These are phyloP conservation scores for Parazoanthus swiftii DNA, from an alignment of 92 coral and sea anemone species.

Conservation along the genomic window DNA sequence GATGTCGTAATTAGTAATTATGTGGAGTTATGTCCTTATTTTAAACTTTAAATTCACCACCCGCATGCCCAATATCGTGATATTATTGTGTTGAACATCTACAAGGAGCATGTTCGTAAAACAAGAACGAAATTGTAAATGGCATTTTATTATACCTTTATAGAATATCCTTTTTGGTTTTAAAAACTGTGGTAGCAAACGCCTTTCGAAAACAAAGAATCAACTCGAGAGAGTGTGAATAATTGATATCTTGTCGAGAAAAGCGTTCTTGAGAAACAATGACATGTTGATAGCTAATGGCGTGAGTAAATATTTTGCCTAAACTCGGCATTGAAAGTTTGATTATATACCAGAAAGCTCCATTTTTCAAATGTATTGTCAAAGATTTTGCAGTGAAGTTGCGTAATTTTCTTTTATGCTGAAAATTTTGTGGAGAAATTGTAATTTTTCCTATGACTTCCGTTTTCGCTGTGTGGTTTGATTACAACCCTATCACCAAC, in stretches of 20 bases:
- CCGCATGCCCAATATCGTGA: background rate
- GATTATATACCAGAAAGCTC: background rate
- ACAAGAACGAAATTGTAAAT: background rate
- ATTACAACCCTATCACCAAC: background rate
- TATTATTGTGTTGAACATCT: background rate
- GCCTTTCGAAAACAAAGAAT: constrained; percentile 41
- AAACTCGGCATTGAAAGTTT: background rate
- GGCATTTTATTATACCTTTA: background rate
- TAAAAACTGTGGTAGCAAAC: constrained; percentile 5
- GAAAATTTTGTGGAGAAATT: background rate
- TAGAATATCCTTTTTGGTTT: background rate
- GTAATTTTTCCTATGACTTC: background rate
- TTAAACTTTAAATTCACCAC: background rate
- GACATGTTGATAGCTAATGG: background rate
- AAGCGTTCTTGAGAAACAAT: constrained; percentile 9
- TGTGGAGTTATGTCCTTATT: background rate
- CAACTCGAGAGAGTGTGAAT: background rate
- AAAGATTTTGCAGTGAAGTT: background rate
- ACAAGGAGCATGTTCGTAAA: too few relatives aligned
- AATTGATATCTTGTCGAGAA: constrained; percentile 24
- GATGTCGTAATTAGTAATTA: background rate
- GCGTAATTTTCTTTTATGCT: too few relatives aligned
- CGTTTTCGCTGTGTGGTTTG: constrained; percentile 4
- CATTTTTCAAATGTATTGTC: too few relatives aligned
- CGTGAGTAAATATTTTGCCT: background rate